Evolutionary conservation across 2,888 invertebrate genomes (phyloP).

Genomic region (Leptinotarsa rubiginosa): DNA sequence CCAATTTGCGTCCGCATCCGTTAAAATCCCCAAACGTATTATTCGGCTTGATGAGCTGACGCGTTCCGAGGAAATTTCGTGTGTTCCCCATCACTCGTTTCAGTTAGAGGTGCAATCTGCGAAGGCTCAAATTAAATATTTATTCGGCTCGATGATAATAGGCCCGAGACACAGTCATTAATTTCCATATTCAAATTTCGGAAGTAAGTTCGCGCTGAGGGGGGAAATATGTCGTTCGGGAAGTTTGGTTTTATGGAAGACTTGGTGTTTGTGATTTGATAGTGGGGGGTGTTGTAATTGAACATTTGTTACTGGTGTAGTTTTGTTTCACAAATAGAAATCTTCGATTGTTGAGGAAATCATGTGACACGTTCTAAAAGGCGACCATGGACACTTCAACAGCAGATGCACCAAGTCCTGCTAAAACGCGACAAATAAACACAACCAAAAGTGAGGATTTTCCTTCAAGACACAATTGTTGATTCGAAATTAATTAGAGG

Average conservation of each 20-base stretch:
- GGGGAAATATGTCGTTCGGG: background rate
- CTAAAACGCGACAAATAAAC: too few relatives aligned
- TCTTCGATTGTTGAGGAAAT: too few relatives aligned
- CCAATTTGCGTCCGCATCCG: slow-evolving; percentile 24
- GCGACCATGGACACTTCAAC: too few relatives aligned
- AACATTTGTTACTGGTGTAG: too few relatives aligned
- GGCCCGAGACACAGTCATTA: slow-evolving; percentile 4
- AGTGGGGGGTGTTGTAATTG: background rate
- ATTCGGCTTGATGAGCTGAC: slow-evolving; percentile 17
- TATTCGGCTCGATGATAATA: slow-evolving; percentile 10
- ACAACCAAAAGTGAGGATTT: too few relatives aligned
- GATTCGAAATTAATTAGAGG: too few relatives aligned
- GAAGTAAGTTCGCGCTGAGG: background rate
- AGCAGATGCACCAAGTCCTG: too few relatives aligned
- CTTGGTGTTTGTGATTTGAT: background rate
- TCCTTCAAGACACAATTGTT: too few relatives aligned
- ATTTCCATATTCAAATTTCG: slow-evolving; percentile 14
- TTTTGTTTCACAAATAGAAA: too few relatives aligned
- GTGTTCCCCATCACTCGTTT: slow-evolving; percentile 1
- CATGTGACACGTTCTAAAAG: too few relatives aligned
- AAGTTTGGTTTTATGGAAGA: background rate
- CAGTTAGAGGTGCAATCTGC: slow-evolving; percentile 10
- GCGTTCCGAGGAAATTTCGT: slow-evolving; percentile 21
- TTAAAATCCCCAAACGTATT: slow-evolving; percentile 28
- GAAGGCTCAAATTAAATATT: slow-evolving; percentile 13